Conservation (phyloP, 1,140 invertebrate species). For the Glossosoma conforme region DNA sequence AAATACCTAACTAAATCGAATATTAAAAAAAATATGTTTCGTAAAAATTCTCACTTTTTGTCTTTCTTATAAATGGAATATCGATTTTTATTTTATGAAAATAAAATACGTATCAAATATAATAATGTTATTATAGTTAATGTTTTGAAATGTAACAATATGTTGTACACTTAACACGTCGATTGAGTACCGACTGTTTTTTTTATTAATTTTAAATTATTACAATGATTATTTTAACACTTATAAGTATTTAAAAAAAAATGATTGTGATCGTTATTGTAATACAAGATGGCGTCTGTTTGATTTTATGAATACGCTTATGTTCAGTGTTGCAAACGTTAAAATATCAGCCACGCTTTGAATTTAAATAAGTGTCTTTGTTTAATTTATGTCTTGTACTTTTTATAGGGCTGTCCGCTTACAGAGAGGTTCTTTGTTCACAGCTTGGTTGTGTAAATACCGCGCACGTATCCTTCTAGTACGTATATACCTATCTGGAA, state of each 20-base stretch:
- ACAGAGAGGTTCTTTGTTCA: too few relatives aligned
- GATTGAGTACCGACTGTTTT: conserved; percentile 7
- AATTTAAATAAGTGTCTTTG: conserved; percentile 18
- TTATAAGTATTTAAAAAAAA: conserved; percentile 2
- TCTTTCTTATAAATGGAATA: conserved; percentile 23
- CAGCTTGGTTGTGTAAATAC: too few relatives aligned
- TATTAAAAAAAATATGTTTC: conserved; percentile 18
- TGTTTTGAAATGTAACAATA: too few relatives aligned
- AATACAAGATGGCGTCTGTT: conserved; percentile 9
- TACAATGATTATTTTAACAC: neutral
- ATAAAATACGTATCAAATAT: conserved; percentile 11
- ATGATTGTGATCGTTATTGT: conserved; percentile 6
- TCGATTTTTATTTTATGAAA: conserved; percentile 19
- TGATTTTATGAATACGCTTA: conserved; percentile 7
- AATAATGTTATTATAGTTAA: neutral
- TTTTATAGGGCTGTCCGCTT: conserved; percentile 14
- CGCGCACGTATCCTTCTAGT: too few relatives aligned
- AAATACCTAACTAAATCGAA: conserved; percentile 2
- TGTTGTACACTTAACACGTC: conserved; percentile 16
- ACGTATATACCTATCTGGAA: too few relatives aligned
- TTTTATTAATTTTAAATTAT: neutral
- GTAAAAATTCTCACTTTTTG: conserved; percentile 22
- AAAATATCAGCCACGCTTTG: conserved; percentile 13
- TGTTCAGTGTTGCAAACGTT: conserved; percentile 15
- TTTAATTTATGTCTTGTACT: conserved; percentile 11